Conservation (phyloP, 2,113 vertebrate genomes). For the Oostethus manadensis region DNA sequence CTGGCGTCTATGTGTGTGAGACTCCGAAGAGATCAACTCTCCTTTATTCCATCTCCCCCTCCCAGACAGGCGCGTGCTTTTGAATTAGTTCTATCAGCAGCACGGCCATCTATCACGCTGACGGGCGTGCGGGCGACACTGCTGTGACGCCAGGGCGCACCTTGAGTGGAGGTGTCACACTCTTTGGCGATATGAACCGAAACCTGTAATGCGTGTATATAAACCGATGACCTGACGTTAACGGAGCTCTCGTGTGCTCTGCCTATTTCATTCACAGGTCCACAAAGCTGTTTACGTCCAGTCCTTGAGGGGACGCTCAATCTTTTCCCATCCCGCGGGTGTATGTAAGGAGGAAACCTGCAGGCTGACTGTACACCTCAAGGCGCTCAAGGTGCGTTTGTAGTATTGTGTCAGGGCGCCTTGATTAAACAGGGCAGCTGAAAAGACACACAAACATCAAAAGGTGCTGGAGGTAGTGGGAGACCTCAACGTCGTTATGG, state of each 20-base stretch:
- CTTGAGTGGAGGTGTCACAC: slow-evolving; percentile 37
- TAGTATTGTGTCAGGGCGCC: slow-evolving; percentile 2
- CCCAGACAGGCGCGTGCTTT: slow-evolving; percentile 37
- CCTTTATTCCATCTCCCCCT: slow-evolving; percentile 33
- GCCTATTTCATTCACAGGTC: slow-evolving; percentile 36
- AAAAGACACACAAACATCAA: background rate
- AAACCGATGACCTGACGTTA: slow-evolving; percentile 24
- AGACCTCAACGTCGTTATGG: background rate
- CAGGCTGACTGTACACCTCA: slow-evolving; percentile 36
- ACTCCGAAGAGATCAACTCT: slow-evolving; percentile 21
- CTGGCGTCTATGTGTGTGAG: slow-evolving; percentile 7
- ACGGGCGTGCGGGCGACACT: slow-evolving; percentile 36
- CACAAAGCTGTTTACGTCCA: slow-evolving; percentile 14
- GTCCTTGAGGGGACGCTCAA: slow-evolving; percentile 17
- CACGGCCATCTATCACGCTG: slow-evolving; percentile 49
- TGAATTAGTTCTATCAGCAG: slow-evolving; percentile 52
- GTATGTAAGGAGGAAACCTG: background rate
- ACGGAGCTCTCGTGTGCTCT: slow-evolving; percentile 26
- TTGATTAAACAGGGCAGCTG: slow-evolving; percentile 8
- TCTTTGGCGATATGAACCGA: slow-evolving; percentile 37
- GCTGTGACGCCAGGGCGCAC: slow-evolving; percentile 33
- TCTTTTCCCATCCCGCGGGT: background rate
- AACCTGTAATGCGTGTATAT: slow-evolving; percentile 36
- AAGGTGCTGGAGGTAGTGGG: slow-evolving; percentile 1
- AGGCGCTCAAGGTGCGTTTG: slow-evolving; percentile 21